Evolutionary conservation across 2,888 invertebrate species (phyloP).

Genomic region (Hartigia nigra): DNA sequence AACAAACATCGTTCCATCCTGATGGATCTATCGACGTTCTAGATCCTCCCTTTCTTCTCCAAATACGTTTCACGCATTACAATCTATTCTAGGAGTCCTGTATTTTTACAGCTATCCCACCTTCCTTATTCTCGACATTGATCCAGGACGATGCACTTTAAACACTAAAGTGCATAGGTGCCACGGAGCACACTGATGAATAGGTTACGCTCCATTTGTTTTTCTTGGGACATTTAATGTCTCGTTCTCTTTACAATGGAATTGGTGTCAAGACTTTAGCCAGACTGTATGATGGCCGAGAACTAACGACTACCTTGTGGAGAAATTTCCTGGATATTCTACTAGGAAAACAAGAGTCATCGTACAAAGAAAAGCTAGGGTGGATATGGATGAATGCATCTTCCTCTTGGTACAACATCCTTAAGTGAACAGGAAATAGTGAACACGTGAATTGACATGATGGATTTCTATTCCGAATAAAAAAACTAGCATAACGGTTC

Average conservation of each 20-base stretch:
- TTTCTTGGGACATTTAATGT: not conserved
- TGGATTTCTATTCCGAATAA: not conserved
- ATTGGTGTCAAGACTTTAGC: not conserved
- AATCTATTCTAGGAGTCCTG: not conserved
- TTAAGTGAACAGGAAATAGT: not conserved
- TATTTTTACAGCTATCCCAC: not conserved
- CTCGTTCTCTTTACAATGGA: not conserved
- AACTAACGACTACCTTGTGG: not conserved
- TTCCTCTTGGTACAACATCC: not conserved
- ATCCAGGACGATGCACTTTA: not conserved
- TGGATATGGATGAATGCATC: not conserved
- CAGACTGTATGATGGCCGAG: not conserved
- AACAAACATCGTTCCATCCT: not conserved
- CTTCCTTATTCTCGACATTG: not conserved
- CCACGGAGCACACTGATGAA: not conserved
- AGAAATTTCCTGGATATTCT: not conserved
- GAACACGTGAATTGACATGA: not conserved
- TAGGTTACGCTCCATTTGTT: not conserved
- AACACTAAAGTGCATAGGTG: not conserved
- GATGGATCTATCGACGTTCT: not conserved
- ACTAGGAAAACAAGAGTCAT: not conserved
- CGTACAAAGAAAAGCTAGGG: not conserved
- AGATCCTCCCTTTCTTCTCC: not conserved
- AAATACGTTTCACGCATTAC: not conserved
- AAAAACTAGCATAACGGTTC: not conserved